A percentile compares a stretch with the other conserved stretches of the same genome.
These are phyloP conservation scores for Campopleginae sp. DNA, from an alignment of 2,888 invertebrate species.

Conservation along the genomic window DNA sequence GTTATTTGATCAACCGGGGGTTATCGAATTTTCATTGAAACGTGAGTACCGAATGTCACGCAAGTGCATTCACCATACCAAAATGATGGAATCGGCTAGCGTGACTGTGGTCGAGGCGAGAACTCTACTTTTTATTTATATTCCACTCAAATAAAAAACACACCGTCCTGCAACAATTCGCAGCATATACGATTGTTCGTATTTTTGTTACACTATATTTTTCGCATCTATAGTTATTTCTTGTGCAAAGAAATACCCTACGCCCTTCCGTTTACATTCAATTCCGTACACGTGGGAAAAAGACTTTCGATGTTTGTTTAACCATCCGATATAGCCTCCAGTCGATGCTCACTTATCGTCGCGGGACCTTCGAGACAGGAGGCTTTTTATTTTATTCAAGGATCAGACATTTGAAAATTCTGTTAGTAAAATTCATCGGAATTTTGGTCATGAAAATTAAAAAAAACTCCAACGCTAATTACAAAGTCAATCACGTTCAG, in stretches of 20 bases:
- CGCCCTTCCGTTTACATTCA: neutral
- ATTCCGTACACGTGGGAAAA: neutral
- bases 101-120: constrained; percentile 25
- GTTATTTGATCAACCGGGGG: constrained; percentile 1
- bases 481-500: no score
- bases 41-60: constrained; percentile 50
- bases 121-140: neutral
- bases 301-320: neutral
- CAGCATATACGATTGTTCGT: neutral
- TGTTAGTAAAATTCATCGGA: no score
- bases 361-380: no score
- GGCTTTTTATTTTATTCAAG: no score
- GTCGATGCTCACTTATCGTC: no score
- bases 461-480: no score
- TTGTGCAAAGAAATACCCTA: neutral
- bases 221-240: neutral
- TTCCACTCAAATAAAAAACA: neutral
- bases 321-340: no score
- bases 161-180: neutral
- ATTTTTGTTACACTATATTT: neutral
- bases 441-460: no score
- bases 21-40: constrained; percentile 56
- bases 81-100: neutral
- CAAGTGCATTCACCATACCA: constrained; percentile 32
- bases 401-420: no score